Evolutionary conservation across 2,797 vertebrate species (phyloP), one percentile per base, ranked within the genome.

Genomic region (Ficedula albicollis): DNA sequence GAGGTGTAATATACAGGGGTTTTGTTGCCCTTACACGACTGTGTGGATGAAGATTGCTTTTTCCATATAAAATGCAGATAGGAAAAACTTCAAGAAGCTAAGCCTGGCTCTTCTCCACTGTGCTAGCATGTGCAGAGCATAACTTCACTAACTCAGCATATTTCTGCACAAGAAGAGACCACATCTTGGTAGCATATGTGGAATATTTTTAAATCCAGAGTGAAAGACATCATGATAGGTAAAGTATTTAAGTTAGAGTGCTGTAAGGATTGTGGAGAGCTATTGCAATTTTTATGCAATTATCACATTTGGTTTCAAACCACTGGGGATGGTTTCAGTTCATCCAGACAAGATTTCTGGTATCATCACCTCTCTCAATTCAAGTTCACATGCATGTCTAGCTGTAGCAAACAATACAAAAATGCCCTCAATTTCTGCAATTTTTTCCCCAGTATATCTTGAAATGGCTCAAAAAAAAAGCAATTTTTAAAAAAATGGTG

Each of bases 41-140:
- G 7, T 21, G 21, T 27, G 46, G 54, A 63, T 27, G 82, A 56
- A 77, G 43, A 38, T 4, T 1, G 13, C 4, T 36, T 89, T 90
- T 84, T 92, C 86, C 64, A 51, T 73, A 78, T 43, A 89, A 96
- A 97, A 97, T 54, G 32, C 55, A 82, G 69, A 36, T 19, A 41
- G 10, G 69, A 51, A 87, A 83, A 34, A 15, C 49, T 63, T 87
- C n/a, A 72, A 87, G 87, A 88, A 85, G 41, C 34, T 14, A 80
- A 74, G 36, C 25, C 34, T 43, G 56, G 30, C n/a, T 75, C n/a
- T 86, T 90, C 12, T n/a, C 58, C 15, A 20, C 41, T 75, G 39
- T 1, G 0, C 11, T 27, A 88, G 21, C 66, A 86, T 38, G 38
- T 52, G 59, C 3, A 9, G 59, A 86, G 19, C 29, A 32, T 32